A percentile compares a stretch with the other conserved stretches of the same genome.
These are phyloP conservation scores for Pinctada fucata DNA, from an alignment of 2,888 invertebrate species.

Conservation along the genomic window DNA sequence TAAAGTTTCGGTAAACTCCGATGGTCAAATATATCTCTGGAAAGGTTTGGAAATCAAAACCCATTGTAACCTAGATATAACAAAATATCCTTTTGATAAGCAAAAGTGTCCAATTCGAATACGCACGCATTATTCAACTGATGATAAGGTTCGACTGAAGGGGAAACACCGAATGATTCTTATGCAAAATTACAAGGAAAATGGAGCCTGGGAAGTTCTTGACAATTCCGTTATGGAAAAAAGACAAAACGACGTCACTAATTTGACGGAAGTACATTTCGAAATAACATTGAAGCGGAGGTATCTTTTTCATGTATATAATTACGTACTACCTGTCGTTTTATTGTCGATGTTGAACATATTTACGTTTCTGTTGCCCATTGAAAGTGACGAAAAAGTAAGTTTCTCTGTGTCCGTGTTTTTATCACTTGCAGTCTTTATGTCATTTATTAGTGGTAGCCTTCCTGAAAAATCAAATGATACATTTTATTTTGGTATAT, in stretches of 20 bases:
- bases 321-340: conserved; percentile 13
- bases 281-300: conserved; percentile 3
- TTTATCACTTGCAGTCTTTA: conserved; percentile 21
- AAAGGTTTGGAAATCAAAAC: conserved; percentile 2
- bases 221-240: not conserved
- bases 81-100: conserved; percentile 20
- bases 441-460: conserved; percentile 9
- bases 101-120: conserved; percentile 14
- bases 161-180: not conserved
- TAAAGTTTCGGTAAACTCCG: not conserved
- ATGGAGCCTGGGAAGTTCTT: conserved; percentile 19
- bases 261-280: conserved; percentile 19
- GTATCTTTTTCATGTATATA: conserved; percentile 11
- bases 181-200: not conserved
- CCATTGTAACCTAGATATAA: conserved; percentile 22
- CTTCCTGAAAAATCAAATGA: conserved; percentile 16
- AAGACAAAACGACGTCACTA: not conserved
- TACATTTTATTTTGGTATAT: conserved; percentile 22
- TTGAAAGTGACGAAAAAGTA: conserved; percentile 24
- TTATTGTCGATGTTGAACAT: conserved; percentile 20
- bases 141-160: conserved; percentile 6
- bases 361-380: conserved; percentile 19
- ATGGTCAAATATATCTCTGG: conserved; percentile 11
- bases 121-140: conserved; percentile 21
- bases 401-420: conserved; percentile 20